Conservation (phyloP, 2,797 vertebrate genomes). For the Rhincodon typus region DNA sequence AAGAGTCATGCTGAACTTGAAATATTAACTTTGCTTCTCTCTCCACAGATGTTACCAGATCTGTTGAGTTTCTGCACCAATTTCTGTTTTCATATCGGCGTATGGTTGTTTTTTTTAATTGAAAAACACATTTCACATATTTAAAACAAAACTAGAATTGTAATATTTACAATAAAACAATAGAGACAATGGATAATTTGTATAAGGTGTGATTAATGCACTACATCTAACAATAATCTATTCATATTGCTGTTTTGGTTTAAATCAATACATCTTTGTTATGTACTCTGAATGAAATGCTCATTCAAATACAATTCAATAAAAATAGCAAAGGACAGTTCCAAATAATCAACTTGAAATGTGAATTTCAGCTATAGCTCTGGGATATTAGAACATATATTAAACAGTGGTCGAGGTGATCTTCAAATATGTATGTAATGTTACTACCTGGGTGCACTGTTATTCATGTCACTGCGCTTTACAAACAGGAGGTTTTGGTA, state of each 20-base stretch:
- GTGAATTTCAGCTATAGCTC: not conserved
- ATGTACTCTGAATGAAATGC: constrained; percentile 2
- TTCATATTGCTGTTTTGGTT: not conserved
- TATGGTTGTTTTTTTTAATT: not conserved
- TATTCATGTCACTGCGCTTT: not conserved
- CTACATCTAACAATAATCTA: not conserved
- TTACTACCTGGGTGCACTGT: not conserved
- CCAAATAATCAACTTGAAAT: constrained; percentile 11
- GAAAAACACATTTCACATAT: not conserved
- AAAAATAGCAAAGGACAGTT: not conserved
- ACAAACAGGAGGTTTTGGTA: not conserved
- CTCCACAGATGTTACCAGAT: no score
- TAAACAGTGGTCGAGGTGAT: not conserved
- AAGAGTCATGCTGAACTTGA: no score
- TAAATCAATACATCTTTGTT: constrained; percentile 25
- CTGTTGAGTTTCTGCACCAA: no score
- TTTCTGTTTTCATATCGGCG: no score
- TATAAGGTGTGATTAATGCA: constrained; percentile 1
- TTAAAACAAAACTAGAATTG: not conserved
- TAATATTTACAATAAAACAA: not conserved
- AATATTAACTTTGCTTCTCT: no score
- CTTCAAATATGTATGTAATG: not conserved
- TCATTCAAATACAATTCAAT: constrained; percentile 22
- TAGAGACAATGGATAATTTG: not conserved
- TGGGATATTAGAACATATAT: not conserved